These are phyloP conservation scores for Batillaria attramentaria DNA, from an alignment of 1,140 invertebrate species.

Conservation along the genomic window DNA sequence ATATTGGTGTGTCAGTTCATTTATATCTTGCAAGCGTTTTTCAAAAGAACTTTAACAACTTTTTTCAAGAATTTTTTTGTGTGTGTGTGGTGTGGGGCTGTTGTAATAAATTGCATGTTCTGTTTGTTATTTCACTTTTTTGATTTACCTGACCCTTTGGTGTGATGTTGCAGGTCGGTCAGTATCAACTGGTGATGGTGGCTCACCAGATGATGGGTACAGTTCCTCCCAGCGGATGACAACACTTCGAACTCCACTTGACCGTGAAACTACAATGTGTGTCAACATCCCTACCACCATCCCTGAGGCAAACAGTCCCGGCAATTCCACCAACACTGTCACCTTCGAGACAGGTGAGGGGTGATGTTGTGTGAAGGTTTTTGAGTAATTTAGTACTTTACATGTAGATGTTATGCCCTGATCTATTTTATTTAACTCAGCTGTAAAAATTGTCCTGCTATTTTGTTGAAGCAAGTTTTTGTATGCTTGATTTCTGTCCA, in stretches of 20 bases:
- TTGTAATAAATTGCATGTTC: too few species aligned
- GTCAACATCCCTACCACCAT: conserved; percentile 38
- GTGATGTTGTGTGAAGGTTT: too few species aligned
- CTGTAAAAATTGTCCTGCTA: too few species aligned
- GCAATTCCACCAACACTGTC: conserved; percentile 33
- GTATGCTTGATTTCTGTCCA: too few species aligned
- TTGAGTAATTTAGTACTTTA: too few species aligned
- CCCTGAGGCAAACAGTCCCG: conserved; percentile 32
- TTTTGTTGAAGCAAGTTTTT: too few species aligned
- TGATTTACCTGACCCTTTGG: not conserved
- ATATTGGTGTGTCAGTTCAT: too few species aligned
- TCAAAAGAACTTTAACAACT: not conserved
- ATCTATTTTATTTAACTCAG: too few species aligned
- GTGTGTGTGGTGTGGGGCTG: too few species aligned
- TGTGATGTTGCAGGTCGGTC: conserved; percentile 13
- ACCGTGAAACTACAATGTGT: conserved; percentile 29
- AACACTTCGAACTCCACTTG: conserved; percentile 21
- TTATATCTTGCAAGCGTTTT: too few species aligned
- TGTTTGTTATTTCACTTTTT: not conserved
- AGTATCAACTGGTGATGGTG: conserved; percentile 1
- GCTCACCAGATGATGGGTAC: not conserved
- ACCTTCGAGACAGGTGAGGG: conserved; percentile 26
- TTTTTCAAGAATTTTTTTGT: not conserved
- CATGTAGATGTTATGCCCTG: too few species aligned
- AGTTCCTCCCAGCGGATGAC: conserved; percentile 7